Evolutionary conservation across 2,888 invertebrate species (phyloP).

Genomic region (Dyspetes luteomarginatus): DNA sequence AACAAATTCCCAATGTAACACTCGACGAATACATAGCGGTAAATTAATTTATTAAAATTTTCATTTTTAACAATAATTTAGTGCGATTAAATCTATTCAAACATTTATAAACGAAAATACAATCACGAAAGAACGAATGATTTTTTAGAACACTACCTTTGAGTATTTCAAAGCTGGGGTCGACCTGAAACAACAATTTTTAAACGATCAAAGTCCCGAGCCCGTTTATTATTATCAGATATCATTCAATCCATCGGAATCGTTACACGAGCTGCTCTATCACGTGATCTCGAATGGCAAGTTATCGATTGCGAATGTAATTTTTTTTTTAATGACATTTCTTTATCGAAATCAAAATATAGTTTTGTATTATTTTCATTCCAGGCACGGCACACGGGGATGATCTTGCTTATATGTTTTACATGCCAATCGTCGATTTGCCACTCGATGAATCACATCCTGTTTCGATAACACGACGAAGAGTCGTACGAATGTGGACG

Average conservation of each 20-base stretch:
- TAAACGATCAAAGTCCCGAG: slow-evolving; percentile 46
- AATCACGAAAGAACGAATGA: not conserved
- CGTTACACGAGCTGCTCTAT: slow-evolving; percentile 45
- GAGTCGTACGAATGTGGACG: slow-evolving; percentile 86
- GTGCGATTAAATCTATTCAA: no score
- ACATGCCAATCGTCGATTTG: slow-evolving; percentile 72
- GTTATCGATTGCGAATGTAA: not conserved
- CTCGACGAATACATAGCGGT: slow-evolving; percentile 19
- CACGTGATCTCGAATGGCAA: slow-evolving; percentile 38
- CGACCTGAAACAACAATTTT: slow-evolving; percentile 65
- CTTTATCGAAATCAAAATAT: not conserved
- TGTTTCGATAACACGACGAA: slow-evolving; percentile 81
- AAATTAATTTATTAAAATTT: not conserved
- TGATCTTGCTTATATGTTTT: slow-evolving; percentile 86
- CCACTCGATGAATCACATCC: slow-evolving; percentile 75
- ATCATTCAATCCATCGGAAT: slow-evolving; percentile 60
- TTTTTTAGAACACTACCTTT: slow-evolving; percentile 44
- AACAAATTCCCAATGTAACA: slow-evolving; percentile 1
- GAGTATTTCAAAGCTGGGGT: slow-evolving; percentile 60
- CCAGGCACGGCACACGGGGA: slow-evolving; percentile 86
- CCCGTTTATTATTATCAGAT: slow-evolving; percentile 67
- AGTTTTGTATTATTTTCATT: not conserved
- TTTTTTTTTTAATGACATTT: not conserved
- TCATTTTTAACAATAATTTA: not conserved
- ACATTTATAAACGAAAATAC: not conserved